Conservation (phyloP, 2,888 invertebrate species). For the Hyalella azteca region DNA sequence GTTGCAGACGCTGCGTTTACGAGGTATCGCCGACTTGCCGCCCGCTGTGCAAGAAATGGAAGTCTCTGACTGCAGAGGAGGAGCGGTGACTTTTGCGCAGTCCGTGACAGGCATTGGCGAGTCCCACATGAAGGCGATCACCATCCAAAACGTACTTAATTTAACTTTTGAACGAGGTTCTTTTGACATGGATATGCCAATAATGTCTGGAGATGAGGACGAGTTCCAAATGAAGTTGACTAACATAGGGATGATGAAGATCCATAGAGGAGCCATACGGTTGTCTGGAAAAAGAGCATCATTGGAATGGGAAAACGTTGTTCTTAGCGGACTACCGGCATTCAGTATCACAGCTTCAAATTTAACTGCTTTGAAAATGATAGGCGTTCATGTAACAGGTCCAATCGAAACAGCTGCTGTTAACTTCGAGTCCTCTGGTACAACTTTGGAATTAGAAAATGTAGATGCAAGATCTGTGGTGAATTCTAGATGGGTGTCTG, state of each 20-base stretch:
- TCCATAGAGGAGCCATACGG: background rate
- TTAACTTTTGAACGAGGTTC: background rate
- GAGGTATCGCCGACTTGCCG: background rate
- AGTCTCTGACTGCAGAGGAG: background rate
- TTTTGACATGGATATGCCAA: background rate
- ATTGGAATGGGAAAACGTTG: background rate
- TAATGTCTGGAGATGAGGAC: background rate
- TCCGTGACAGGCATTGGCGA: background rate
- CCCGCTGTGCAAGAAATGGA: background rate
- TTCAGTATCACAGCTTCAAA: background rate
- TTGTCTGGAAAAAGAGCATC: background rate
- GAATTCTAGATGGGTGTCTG: background rate
- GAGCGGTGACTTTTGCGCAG: background rate
- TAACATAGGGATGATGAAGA: background rate
- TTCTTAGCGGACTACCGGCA: background rate
- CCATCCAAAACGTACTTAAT: background rate
- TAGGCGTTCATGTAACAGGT: background rate
- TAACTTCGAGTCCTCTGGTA: constrained; percentile 2
- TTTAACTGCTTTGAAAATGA: background rate
- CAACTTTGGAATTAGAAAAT: background rate
- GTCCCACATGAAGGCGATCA: background rate
- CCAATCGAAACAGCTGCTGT: background rate
- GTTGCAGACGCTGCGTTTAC: background rate
- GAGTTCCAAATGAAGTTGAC: background rate
- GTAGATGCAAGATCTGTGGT: background rate